Evolutionary conservation across 2,113 vertebrate species (phyloP).

Genomic region (Trichomycterus rosablanca): DNA sequence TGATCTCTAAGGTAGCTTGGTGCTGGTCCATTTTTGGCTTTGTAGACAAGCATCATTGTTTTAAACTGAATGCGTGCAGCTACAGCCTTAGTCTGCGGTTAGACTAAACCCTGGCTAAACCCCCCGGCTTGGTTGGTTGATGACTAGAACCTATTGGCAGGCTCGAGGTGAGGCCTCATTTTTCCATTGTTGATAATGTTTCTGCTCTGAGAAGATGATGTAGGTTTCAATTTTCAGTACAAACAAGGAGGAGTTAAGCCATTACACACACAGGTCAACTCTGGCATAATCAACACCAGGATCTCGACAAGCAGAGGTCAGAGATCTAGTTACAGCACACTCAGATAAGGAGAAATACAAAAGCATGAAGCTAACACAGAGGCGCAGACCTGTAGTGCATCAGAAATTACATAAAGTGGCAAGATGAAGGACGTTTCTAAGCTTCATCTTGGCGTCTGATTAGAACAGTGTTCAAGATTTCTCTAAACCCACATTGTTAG

Average conservation of each 20-base stretch:
- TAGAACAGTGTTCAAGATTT: too few relatives aligned
- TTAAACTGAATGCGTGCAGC: too few relatives aligned
- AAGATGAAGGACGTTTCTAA: too few relatives aligned
- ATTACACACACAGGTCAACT: neutral
- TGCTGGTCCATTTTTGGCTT: too few relatives aligned
- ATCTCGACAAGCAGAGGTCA: neutral
- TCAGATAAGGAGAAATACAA: slow-evolving; percentile 1
- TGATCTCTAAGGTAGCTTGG: too few relatives aligned
- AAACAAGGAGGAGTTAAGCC: slow-evolving; percentile 18
- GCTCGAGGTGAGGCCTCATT: neutral
- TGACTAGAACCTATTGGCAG: too few relatives aligned
- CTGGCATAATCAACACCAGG: neutral
- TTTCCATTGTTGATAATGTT: neutral
- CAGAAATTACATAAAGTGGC: neutral
- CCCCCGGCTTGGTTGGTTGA: too few relatives aligned
- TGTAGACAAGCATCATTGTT: too few relatives aligned
- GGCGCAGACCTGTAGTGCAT: neutral
- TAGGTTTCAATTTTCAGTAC: slow-evolving; percentile 17
- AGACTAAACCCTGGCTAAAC: too few relatives aligned
- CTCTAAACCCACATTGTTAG: too few relatives aligned
- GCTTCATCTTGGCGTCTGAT: too few relatives aligned
- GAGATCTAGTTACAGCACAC: slow-evolving; percentile 9
- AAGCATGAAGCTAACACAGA: neutral
- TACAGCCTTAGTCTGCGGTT: too few relatives aligned
- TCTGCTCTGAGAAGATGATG: neutral